Percentiles rank a stretch among this genome's conserved stretches.
Evolutionary conservation across 2,113 vertebrate species (phyloP).

Genomic region (Tautogolabrus adspersus): DNA sequence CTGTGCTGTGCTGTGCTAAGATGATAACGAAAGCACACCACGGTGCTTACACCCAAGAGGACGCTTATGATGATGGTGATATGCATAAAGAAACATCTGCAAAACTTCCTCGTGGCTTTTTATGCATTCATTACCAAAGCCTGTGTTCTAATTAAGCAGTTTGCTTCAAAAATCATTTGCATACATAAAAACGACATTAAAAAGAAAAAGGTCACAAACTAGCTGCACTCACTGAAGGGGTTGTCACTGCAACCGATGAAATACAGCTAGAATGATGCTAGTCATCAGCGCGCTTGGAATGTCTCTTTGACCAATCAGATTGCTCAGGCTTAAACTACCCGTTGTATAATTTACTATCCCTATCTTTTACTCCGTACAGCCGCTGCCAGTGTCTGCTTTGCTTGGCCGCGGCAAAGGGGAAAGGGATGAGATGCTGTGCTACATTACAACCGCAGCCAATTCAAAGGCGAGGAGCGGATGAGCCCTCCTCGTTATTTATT

Average conservation of each 20-base stretch:
- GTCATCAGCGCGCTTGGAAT: constrained; percentile 10
- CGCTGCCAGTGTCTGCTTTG: constrained; percentile 45
- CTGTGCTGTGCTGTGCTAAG: constrained; percentile 3
- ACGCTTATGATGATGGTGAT: constrained; percentile 11
- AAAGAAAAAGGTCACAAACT: constrained; percentile 37
- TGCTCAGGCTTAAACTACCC: constrained; percentile 15
- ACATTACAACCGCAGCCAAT: constrained; percentile 50
- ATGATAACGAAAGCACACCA: constrained; percentile 6
- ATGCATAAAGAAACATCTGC: constrained; percentile 32
- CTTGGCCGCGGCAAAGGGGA: constrained; percentile 41
- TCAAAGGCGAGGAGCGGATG: constrained; percentile 18
- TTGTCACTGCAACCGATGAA: constrained; percentile 54
- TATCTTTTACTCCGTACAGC: constrained; percentile 46
- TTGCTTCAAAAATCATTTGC: constrained; percentile 22
- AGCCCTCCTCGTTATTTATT: constrained; percentile 66
- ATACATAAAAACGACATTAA: constrained; percentile 22
- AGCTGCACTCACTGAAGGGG: neutral
- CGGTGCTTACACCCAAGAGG: constrained; percentile 15
- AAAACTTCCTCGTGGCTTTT: constrained; percentile 17
- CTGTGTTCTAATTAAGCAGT: constrained; percentile 17
- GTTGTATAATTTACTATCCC: constrained; percentile 60
- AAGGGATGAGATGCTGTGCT: constrained; percentile 43
- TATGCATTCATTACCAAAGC: constrained; percentile 3
- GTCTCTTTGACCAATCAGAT: constrained; percentile 41
- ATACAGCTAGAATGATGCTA: constrained; percentile 16